Base-by-base conservation (phyloP, 2,888 invertebrate species). In the Cryptus viduatorius region DNA sequence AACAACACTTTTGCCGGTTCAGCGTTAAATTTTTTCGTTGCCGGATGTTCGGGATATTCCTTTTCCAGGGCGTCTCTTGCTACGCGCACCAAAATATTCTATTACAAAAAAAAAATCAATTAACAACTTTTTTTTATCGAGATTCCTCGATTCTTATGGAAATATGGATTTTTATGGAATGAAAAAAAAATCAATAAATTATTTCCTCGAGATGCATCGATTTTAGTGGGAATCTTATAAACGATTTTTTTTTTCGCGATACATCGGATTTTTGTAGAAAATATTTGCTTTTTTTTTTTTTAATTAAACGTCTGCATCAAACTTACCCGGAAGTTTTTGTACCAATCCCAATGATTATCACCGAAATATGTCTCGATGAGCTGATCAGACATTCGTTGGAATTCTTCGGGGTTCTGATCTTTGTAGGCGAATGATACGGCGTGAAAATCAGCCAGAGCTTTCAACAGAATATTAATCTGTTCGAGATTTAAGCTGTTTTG, bases 21-120 rank as follows among this genome's bases (percentile, higher is more conserved):
- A 44, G 95, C 92, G 72, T 94, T 95, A 0, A 95, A 93, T 88
- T 95, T 95, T 4, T 95, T 94, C 71, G 95, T 94, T 80, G 96
- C 96, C 69, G 94, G 93, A 0, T 95, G 94, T 77, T 94, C 93
- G 0, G 96, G 96, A 86, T 95, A 95, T 89, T 96, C 96, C 86
- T 94, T 95, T 81, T 95, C 94, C 0, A 96, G 94, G 0, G 96
- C 96, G 91, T 97, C 96, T 71, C 95, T 94, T 0, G 96, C 95
- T 72, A 96, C 87, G 12, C 84, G 73, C 4, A 88, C 8, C 46
- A 64, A 19, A 77, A 69, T 61, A 1, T 16, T 59, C 67, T 82
- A n/a, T 24, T 14, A 24, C 71, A 56, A 61, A 68, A 16, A n/a
- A 65, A 75, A 61, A 59, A 29, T 16, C 7, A 46, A 19, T 46